Evolutionary conservation across 2,113 vertebrate genomes (phyloP).

Genomic region (Carassius carassius): DNA sequence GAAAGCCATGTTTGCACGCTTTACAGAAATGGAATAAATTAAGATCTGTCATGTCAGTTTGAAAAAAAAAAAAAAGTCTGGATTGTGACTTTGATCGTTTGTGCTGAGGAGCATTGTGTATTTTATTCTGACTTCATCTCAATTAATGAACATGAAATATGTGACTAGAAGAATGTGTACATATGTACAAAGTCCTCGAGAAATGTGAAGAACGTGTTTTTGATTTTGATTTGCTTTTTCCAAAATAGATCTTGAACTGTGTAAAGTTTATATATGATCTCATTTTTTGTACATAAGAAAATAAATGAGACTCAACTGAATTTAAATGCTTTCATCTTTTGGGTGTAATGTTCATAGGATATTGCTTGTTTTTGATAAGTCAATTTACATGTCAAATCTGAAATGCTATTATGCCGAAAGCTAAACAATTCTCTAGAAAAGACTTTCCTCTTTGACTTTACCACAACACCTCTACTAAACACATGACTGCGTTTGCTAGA

Average conservation of each 20-base stretch:
- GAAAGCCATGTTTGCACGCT: constrained; percentile 98
- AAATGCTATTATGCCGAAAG: background rate
- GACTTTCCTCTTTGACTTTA: background rate
- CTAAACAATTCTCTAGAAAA: background rate
- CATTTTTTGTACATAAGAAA: constrained; percentile 73
- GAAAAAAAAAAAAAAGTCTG: background rate
- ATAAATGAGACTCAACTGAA: constrained; percentile 65
- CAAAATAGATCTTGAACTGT: constrained; percentile 59
- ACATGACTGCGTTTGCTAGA: background rate
- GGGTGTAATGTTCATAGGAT: background rate
- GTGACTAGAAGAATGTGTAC: constrained; percentile 62
- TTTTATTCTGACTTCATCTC: constrained; percentile 21
- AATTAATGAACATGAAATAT: background rate
- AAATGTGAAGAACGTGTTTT: constrained; percentile 43
- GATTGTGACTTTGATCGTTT: background rate
- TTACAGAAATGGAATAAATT: constrained; percentile 94
- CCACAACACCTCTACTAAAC: background rate
- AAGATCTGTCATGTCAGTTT: background rate
- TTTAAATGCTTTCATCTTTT: background rate
- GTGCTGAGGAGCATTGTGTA: background rate
- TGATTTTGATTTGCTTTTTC: constrained; percentile 55
- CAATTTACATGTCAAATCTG: background rate
- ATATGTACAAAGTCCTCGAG: constrained; percentile 56
- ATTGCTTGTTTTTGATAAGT: background rate
- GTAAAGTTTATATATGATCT: constrained; percentile 78